A percentile compares a stretch with the other conserved stretches of the same genome.
Conservation (phyloP, 2,888 invertebrate genomes). For the Zonitis immaculata region DNA sequence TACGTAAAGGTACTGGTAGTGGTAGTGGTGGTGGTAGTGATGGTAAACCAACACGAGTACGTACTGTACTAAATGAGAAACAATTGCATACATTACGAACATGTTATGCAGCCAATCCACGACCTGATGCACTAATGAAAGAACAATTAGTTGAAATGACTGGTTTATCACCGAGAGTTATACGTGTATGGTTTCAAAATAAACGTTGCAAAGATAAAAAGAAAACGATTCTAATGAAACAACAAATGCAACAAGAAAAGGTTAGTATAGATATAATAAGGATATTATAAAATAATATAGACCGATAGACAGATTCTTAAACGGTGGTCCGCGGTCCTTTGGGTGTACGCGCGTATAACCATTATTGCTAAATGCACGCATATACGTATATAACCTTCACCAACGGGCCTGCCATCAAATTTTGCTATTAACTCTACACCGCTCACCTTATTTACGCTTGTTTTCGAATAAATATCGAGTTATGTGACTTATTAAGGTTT, state of each 20-base stretch:
- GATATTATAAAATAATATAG: too few relatives aligned
- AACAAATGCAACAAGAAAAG: slow-evolving; percentile 98
- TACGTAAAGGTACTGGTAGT: slow-evolving; percentile 51
- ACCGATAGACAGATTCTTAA: too few relatives aligned
- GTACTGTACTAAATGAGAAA: slow-evolving; percentile 98
- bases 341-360: too few relatives aligned
- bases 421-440: too few relatives aligned
- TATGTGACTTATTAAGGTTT: too few relatives aligned
- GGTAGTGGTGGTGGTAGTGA: slow-evolving; percentile 60
- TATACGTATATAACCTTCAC: too few relatives aligned
- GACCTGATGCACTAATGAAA: slow-evolving; percentile 99
- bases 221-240: slow-evolving; percentile 92
- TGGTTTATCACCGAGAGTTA: slow-evolving; percentile 92
- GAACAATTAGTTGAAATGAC: slow-evolving; percentile 99
- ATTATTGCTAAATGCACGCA: too few relatives aligned
- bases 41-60: slow-evolving; percentile 96
- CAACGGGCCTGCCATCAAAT: too few relatives aligned
- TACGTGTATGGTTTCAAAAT: slow-evolving; percentile 99
- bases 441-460: too few relatives aligned
- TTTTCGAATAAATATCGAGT: too few relatives aligned
- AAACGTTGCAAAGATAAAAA: slow-evolving; percentile 98
- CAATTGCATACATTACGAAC: slow-evolving; percentile 96
- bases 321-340: too few relatives aligned
- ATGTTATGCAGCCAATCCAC: slow-evolving; percentile 95
- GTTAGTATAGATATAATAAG: too few relatives aligned